Evolutionary conservation across 2,888 invertebrate species (phyloP).

Genomic region (Drosophila birchii): DNA sequence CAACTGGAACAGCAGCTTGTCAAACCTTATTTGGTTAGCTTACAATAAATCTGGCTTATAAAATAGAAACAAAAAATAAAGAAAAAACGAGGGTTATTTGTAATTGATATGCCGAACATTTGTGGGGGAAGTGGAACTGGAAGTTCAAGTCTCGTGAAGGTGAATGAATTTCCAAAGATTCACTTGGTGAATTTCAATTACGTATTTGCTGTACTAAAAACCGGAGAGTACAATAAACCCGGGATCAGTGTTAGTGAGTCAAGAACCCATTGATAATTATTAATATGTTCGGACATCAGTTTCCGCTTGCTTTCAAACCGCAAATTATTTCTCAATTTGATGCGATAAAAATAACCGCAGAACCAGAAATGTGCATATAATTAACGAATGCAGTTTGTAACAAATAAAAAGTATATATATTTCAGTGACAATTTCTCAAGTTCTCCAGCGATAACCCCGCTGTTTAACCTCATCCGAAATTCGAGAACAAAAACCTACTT

Average conservation of each 20-base stretch:
- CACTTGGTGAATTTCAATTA: slow-evolving; percentile 25
- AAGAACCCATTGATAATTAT: slow-evolving; percentile 27
- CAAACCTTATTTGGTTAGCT: slow-evolving; percentile 9
- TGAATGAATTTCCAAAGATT: slow-evolving; percentile 30
- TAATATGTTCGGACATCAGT: slow-evolving; percentile 12
- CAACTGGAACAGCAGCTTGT: slow-evolving; percentile 5
- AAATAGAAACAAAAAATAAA: slow-evolving; percentile 16
- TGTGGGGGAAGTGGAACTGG: not conserved
- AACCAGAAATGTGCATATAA: slow-evolving; percentile 13
- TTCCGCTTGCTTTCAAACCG: slow-evolving; percentile 24
- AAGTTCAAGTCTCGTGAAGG: slow-evolving; percentile 36
- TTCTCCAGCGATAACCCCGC: slow-evolving; percentile 32
- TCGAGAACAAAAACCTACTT: slow-evolving; percentile 16
- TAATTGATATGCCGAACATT: slow-evolving; percentile 57
- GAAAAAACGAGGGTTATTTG: slow-evolving; percentile 35
- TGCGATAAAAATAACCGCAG: slow-evolving; percentile 16
- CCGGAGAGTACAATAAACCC: slow-evolving; percentile 34
- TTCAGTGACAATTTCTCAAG: slow-evolving; percentile 4
- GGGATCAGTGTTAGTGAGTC: slow-evolving; percentile 27
- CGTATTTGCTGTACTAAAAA: not conserved
- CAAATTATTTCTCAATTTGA: slow-evolving; percentile 26
- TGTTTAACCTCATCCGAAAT: slow-evolving; percentile 19
- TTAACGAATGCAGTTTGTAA: slow-evolving; percentile 13
- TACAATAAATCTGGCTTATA: slow-evolving; percentile 21
- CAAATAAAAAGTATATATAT: not conserved